Evolutionary conservation across 2,113 vertebrate species (phyloP), one percentile per base, ranked within the genome.

Genomic region (Chauna torquata): DNA sequence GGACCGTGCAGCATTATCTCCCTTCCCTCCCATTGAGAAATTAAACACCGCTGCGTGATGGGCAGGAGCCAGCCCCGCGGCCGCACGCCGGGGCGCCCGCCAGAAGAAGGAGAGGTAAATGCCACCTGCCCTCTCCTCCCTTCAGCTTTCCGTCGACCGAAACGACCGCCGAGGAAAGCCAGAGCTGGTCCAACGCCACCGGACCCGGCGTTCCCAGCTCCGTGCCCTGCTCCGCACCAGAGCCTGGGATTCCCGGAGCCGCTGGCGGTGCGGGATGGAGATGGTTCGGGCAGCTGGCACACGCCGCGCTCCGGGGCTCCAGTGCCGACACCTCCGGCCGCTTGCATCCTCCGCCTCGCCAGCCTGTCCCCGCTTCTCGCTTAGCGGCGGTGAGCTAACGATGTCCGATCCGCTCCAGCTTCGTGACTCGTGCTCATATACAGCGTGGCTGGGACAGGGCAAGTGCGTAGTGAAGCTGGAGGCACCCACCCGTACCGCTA

Each of bases 1-100:
- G 91, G 95, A 96, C 94, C 15, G 59, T 52, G 88, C 88, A 83
- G 91, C 84, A 95, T 90, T 79, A 96, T 90, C 93, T 90, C 66
- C 71, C 79, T 94, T 90, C 89, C 85, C 76, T 95, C 93, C 94
- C 96, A 90, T 92, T 93, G 92, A 97, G 96, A 94, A 97, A 97
- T 95, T 88, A 81, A 90, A 93, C 82, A 82, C 75, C 0, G 5
- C 84, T 45, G 70, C 3, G 49, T 36, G 86, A 88, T 44, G 86
- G 94, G 97, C 92, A 95, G 91, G 78, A 58, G 76, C 28, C 92
- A 88, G 92, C 87, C 71, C 62, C 7, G 72, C 2, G 0, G 64
- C 71, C 36, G 3, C 82, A 42, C 9, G 0, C 20, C 5, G 1
- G 8, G 32, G 61, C 2, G 1, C 47, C 91, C 82, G 40, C 1